phyloP scores from a whole-genome alignment of 2,113 vertebrate genomes.

The Centrocercus urophasianus region DNA sequence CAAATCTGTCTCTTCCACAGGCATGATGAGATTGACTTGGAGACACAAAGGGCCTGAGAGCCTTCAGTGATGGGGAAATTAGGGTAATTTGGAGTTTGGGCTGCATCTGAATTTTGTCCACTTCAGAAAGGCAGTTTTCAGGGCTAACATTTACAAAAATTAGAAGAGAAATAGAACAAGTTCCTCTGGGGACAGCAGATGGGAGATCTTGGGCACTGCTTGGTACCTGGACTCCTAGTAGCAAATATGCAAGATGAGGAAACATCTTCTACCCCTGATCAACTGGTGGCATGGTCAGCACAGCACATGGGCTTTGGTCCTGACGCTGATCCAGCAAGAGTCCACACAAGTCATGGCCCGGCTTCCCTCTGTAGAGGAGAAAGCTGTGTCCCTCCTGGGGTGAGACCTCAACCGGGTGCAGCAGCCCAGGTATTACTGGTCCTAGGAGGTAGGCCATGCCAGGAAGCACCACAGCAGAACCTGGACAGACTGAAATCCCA shows the following conservation, averaged over 20 bases:
- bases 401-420: rapidly evolving
- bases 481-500: neutral
- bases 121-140: neutral
- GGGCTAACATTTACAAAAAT: neutral
- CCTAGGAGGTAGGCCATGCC: neutral
- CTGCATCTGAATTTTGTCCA: neutral
- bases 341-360: neutral
- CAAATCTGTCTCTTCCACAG: neutral
- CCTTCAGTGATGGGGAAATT: neutral
- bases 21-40: neutral
- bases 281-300: neutral
- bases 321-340: neutral
- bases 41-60: neutral
- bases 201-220: neutral
- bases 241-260: neutral
- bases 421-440: rapidly evolving
- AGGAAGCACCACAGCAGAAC: neutral
- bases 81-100: neutral
- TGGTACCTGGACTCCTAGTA: neutral
- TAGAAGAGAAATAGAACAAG: neutral
- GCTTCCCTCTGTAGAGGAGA: neutral
- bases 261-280: neutral
- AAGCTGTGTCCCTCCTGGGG: neutral
- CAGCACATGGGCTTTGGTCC: neutral
- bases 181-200: neutral